phyloP scores from a whole-genome alignment of 2,797 vertebrate genomes.

The Amphiprion clarkii region DNA sequence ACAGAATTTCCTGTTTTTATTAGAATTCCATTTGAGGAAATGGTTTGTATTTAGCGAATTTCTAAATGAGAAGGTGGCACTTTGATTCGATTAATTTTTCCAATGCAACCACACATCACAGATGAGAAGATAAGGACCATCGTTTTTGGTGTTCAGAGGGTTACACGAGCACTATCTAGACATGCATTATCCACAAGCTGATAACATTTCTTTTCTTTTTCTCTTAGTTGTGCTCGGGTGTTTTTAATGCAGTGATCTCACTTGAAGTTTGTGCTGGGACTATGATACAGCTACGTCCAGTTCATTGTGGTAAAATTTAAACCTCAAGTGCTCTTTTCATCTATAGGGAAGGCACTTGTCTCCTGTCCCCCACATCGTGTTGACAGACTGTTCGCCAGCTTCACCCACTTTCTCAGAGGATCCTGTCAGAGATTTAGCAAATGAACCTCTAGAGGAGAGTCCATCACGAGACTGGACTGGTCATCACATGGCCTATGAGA shows the following conservation, averaged over 20 bases:
- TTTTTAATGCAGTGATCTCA: slow-evolving; percentile 18
- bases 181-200: neutral
- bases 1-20: too few species aligned
- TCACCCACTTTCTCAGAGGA: slow-evolving; percentile 76
- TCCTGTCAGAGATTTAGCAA: slow-evolving; percentile 65
- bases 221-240: neutral
- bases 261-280: slow-evolving; percentile 20
- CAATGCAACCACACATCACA: too few species aligned
- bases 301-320: slow-evolving; percentile 52
- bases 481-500: slow-evolving; percentile 6
- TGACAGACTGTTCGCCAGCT: slow-evolving; percentile 86
- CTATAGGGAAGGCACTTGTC: slow-evolving; percentile 77
- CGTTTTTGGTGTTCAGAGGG: too few species aligned
- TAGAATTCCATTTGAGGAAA: too few species aligned
- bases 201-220: neutral
- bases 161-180: neutral
- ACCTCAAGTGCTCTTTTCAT: slow-evolving; percentile 66
- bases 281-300: neutral
- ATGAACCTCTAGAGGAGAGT: slow-evolving; percentile 29
- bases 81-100: too few species aligned
- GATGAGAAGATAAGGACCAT: too few species aligned
- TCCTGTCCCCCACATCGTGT: slow-evolving; percentile 87
- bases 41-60: too few species aligned
- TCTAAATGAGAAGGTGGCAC: too few species aligned
- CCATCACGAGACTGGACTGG: slow-evolving; percentile 24